Evolutionary conservation across 64 coral and sea anemone species (phyloP), one percentile per base, ranked within the genome.

Genomic region (Actinia equina): DNA sequence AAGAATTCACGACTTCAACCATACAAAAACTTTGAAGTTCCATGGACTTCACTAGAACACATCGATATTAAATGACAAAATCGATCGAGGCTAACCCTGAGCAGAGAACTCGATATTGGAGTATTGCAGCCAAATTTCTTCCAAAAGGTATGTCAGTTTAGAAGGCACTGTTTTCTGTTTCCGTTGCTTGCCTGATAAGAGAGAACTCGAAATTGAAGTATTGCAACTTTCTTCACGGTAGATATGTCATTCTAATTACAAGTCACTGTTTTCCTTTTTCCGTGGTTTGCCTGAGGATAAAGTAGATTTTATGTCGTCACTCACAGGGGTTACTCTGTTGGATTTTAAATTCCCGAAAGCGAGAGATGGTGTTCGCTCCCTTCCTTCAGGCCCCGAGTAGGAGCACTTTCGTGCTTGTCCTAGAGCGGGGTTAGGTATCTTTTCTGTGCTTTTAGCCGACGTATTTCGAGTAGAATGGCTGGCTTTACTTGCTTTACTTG

Each of bases 281-380:
- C 17, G 4, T 44, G 83, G 56, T 26, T 85, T 85, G 25, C 23
- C 6, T 18, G 83, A 61, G 9, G 59, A 37, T 27, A 62, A 0
- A 23, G 83, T 57, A 14, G 83, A 54, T 27, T 61, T 85, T n/a
- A 56, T 63, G 10, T 23, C 55, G 8, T 61, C 55, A 18, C 62
- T 30, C 4, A 85, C 55, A 22, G 83, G 83, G 2, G 83, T 85
- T 5, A 85, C 27, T 27, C 59, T 55, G 17, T 85, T 85, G 30
- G 52, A 12, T 63, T 85, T 85, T 0, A 85, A 26, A 85, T 85
- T 85, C 18, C 83, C 83, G 55, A 85, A 85, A 30, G 56, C 52
- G 22, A 43, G 49, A 10, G 51, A 52, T 27, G 83, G 83, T 9
- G 83, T 52, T 37, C 83, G 44, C 18, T 85, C 55, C 16, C 83